A percentile compares a stretch with the other conserved stretches of the same genome.
phyloP scores from a whole-genome alignment of 1,140 invertebrate species.

The Ylistrum balloti region DNA sequence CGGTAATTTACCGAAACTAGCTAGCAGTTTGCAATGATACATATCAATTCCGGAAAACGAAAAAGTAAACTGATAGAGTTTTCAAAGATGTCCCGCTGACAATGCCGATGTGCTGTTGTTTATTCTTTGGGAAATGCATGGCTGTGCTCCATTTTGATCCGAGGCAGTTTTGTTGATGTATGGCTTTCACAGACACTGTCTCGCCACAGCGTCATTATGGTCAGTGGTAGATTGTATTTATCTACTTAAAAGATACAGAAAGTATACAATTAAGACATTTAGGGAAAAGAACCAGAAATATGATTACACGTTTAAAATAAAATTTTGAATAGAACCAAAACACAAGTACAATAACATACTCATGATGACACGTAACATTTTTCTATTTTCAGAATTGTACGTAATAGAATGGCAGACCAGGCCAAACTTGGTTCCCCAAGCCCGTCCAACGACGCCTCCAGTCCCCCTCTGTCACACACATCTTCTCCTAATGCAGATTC shows the following conservation, averaged over 20 bases:
- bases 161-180: conserved; percentile 39
- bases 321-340: too few relatives aligned
- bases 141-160: conserved; percentile 55
- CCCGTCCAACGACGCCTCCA: conserved; percentile 52
- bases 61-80: conserved; percentile 45
- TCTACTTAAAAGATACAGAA: too few relatives aligned
- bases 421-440: conserved; percentile 57
- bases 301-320: background rate
- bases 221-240: background rate
- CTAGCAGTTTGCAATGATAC: conserved; percentile 47
- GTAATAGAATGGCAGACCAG: conserved; percentile 74
- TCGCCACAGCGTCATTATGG: background rate
- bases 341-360: too few relatives aligned
- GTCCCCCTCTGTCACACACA: conserved; percentile 51
- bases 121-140: conserved; percentile 45
- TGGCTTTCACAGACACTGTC: conserved; percentile 43
- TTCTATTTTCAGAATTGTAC: conserved; percentile 70
- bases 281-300: too few relatives aligned
- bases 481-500: conserved; percentile 65
- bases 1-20: conserved; percentile 43
- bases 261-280: background rate
- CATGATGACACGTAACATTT: too few relatives aligned
- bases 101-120: background rate
- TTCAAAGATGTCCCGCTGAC: conserved; percentile 45
- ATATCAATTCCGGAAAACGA: conserved; percentile 26